Evolutionary conservation across 2,113 vertebrate species (phyloP), one percentile per base, ranked within the genome.

Genomic region (Tiliqua scincoides): DNA sequence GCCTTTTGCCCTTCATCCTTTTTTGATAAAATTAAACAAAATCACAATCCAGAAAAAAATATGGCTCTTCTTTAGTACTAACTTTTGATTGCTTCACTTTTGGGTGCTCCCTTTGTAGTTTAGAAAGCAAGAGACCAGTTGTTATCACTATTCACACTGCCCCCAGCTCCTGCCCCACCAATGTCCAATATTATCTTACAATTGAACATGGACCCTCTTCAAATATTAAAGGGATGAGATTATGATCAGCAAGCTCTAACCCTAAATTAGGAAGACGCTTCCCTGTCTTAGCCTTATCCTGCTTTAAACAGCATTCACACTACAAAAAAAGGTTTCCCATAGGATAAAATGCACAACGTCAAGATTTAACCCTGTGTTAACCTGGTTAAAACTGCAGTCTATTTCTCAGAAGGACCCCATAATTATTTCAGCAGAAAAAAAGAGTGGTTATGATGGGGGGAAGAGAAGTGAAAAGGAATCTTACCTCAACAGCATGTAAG

Each of bases 401-500:
- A 1, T 81, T 87, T 25, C 61, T 63, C 0, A n/a, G 81, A 35
- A 0, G 25, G 73, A 54, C 61, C 68, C 43, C 59, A 62, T 48
- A 54, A 83, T 0, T 25, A 77, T 76, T 10, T 84, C 61, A 68
- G 82, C 89, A 37, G 89, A 65, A 83, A 84, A 83, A 84, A n/a
- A 23, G 21, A 83, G 48, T 70, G 48, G 21, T 1, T 52, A 85
- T 70, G 91, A 7, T 20, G 57, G 15, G 17, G 10, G 6, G 59
- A 40, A 67, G 86, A 82, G 88, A 81, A 75, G 85, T 27, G 62
- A 62, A 70, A 30, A 62, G 87, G 82, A 91, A 90, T 81, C 98
- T 98, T 97, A 98, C 98, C 98, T 98, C 97, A 89, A 96, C 96
- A 70, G 97, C 96, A 95, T 92, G 97, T 94, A 98, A 97, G 93